A percentile compares a stretch with the other conserved stretches of the same genome.
These are phyloP conservation scores for Onthophagus taurus DNA, from an alignment of 1,140 invertebrate species.

Conservation along the genomic window DNA sequence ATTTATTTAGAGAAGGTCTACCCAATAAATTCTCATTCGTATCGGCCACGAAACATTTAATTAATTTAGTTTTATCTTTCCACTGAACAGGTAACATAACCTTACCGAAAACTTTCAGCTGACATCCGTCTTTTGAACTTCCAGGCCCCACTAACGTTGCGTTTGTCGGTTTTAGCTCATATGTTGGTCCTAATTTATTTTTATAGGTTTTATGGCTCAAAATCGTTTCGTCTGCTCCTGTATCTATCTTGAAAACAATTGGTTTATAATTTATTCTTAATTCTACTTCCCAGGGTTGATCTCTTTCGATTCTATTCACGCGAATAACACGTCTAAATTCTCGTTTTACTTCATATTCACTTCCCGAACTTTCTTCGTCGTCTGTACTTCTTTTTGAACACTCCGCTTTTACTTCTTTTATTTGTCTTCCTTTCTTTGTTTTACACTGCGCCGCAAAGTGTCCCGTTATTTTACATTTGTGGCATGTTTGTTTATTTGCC, in stretches of 20 bases:
- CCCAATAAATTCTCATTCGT: slow-evolving; percentile 9
- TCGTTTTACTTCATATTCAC: no score
- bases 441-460: slow-evolving; percentile 1
- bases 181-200: background rate
- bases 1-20: slow-evolving; percentile 1
- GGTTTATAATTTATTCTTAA: no score
- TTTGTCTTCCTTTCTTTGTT: slow-evolving; percentile 3
- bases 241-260: slow-evolving; percentile 2
- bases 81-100: background rate
- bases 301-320: no score
- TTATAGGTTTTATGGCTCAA: background rate
- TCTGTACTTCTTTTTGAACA: background rate
- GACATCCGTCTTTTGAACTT: background rate
- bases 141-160: background rate
- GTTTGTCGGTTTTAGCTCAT: background rate
- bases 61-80: slow-evolving; percentile 2
- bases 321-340: no score
- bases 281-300: background rate
- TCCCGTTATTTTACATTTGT: slow-evolving; percentile 11
- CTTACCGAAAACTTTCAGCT: background rate
- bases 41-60: slow-evolving; percentile 1
- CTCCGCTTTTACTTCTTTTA: slow-evolving; percentile 1
- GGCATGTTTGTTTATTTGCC: slow-evolving; percentile 1
- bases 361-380: no score
- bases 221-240: slow-evolving; percentile 1